Conservation (phyloP, 2,888 invertebrate genomes). For the Diarsia rubi region DNA sequence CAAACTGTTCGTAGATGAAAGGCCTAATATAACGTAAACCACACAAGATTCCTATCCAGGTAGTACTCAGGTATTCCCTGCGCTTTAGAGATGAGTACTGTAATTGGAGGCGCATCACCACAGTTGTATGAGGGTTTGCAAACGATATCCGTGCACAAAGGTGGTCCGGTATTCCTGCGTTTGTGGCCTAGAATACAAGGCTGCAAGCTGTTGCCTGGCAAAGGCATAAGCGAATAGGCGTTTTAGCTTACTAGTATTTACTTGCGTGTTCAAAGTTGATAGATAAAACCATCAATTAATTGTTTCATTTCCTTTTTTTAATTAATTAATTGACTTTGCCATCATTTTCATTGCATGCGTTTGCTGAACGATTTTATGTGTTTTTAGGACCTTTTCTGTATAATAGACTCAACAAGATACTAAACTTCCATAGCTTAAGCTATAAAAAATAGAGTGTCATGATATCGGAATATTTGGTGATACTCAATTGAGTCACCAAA, state of each 20-base stretch:
- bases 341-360: too few relatives aligned
- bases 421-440: too few relatives aligned
- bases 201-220: not conserved
- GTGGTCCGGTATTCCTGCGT: constrained; percentile 41
- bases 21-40: not conserved
- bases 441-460: too few relatives aligned
- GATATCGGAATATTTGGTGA: too few relatives aligned
- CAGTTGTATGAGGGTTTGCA: constrained; percentile 8
- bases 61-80: not conserved
- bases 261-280: too few relatives aligned
- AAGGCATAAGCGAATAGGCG: constrained; percentile 6
- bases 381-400: too few relatives aligned
- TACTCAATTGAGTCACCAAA: too few relatives aligned
- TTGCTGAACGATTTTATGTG: too few relatives aligned
- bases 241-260: not conserved
- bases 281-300: too few relatives aligned
- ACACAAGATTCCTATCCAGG: not conserved
- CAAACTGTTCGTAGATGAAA: too few relatives aligned
- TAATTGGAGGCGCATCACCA: constrained; percentile 18
- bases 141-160: constrained; percentile 50
- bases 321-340: not conserved
- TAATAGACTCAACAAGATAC: too few relatives aligned
- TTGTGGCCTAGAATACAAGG: constrained; percentile 52
- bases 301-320: not conserved
- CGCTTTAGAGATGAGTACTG: not conserved